Evolutionary conservation across 2,888 invertebrate species (phyloP).

Genomic region (Tenthredo scrophulariae): DNA sequence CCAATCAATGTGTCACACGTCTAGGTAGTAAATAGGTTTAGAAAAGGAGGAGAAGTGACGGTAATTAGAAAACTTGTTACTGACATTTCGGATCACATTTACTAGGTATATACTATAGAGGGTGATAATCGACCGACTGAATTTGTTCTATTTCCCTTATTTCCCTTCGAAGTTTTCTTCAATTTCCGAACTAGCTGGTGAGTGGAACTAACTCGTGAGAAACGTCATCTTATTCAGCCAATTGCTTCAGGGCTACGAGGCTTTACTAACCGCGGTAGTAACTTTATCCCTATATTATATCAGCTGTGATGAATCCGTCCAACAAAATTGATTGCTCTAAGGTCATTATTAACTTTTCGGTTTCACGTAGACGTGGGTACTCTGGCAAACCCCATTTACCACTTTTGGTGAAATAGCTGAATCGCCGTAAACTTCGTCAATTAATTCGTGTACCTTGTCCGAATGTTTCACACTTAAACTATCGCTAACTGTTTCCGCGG

Average conservation of each 20-base stretch:
- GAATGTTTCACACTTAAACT: conserved; percentile 33
- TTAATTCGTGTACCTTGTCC: conserved; percentile 41
- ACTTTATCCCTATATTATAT: not conserved
- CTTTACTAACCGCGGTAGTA: not conserved
- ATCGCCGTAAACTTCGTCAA: conserved; percentile 35
- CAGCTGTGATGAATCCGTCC: conserved; percentile 8
- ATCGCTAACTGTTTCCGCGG: conserved; percentile 18
- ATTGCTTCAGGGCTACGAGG: not conserved
- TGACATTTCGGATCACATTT: conserved; percentile 31
- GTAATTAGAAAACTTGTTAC: conserved; percentile 47
- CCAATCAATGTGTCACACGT: conserved; percentile 19
- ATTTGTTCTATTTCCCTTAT: conserved; percentile 17
- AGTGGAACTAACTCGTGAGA: not conserved
- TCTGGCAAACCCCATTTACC: conserved; percentile 1
- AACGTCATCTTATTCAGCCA: not conserved
- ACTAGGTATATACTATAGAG: not conserved
- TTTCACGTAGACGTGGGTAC: not conserved
- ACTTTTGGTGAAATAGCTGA: not conserved
- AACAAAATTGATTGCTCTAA: conserved; percentile 30
- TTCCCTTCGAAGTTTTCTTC: conserved; percentile 1
- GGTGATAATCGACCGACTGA: not conserved
- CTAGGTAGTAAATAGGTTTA: not conserved
- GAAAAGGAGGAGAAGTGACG: conserved; percentile 10
- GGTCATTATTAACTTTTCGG: conserved; percentile 41
- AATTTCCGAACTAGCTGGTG: conserved; percentile 13